Conservation (phyloP, 2,888 invertebrate species). For the Polylopha cassiicola region DNA sequence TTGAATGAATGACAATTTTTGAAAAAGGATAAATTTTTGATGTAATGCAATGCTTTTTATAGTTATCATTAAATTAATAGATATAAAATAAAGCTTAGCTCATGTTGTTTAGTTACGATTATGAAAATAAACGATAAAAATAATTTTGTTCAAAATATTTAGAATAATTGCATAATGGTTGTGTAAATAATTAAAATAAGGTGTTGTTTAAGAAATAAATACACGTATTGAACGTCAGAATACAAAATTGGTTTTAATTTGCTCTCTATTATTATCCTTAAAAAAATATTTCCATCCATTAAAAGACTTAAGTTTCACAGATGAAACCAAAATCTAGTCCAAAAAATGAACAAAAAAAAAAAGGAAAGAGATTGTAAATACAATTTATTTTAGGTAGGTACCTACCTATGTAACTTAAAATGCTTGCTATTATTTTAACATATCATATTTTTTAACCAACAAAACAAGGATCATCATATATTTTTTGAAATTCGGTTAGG, state of each 20-base stretch:
- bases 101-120: constrained; percentile 18
- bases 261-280: no score
- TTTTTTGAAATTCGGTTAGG: no score
- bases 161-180: constrained; percentile 21
- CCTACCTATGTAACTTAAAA: no score
- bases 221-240: constrained; percentile 59
- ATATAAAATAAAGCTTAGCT: constrained; percentile 19
- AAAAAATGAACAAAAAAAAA: no score
- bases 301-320: no score
- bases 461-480: no score
- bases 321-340: no score
- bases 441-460: no score
- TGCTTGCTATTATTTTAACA: no score
- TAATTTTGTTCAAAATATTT: constrained; percentile 15
- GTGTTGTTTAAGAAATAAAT: constrained; percentile 57
- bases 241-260: constrained; percentile 26
- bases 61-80: constrained; percentile 8
- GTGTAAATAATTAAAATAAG: constrained; percentile 33
- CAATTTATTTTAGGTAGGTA: no score
- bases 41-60: constrained; percentile 11
- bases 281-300: no score
- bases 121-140: constrained; percentile 7
- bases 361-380: no score
- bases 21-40: constrained; percentile 3
- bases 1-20: not conserved